Evolutionary conservation across 2,888 invertebrate genomes (phyloP), one percentile per base, ranked within the genome.

Genomic region (Globia sparganii): DNA sequence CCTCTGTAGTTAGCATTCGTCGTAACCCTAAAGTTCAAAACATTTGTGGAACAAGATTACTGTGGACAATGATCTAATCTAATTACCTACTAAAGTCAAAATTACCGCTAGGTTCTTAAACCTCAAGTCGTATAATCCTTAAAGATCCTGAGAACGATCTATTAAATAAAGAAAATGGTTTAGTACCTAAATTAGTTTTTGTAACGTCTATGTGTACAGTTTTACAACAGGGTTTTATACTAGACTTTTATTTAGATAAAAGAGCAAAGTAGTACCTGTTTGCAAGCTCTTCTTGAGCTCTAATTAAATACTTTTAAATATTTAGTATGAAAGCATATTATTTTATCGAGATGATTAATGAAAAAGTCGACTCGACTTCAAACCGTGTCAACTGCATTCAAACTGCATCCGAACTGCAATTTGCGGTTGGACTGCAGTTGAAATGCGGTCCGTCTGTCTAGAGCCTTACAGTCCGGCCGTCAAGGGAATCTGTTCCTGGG

Each of bases 41-140:
- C 68, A 75, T 83, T 80, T 64, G 61, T 37, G 34, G 56, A 75
- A 58, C 70, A 72, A 76, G 81, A 76, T 71, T 61, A 66, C 66
- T 58, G 28, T 18, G 34, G 61, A 77, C 64, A 73, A 67, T 28
- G 9, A 74, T 72, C 77, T 69, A 64, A 49, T 64, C 37, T 72
- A 69, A 86, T 79, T 75, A 66, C 58, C 46, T 64, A 66, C 49
- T 84, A 79, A 86, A 67, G 72, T 64, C 53, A 31, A 67, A 69
- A 70, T 72, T 71, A 77, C 61, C 67, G 58, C 67, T 49, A 49
- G 37, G 69, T 65, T 37, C 62, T 86, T 64, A 81, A 84, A 74
- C 66, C 75, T 61, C 70, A 78, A 77, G 79, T 66, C 70, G 72
- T 78, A 75, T 81, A 71, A 86, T 79, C 59, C 68, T 79, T 78